Base-by-base conservation (phyloP, 2,797 vertebrate genomes). In the Hippoglossus hippoglossus region DNA sequence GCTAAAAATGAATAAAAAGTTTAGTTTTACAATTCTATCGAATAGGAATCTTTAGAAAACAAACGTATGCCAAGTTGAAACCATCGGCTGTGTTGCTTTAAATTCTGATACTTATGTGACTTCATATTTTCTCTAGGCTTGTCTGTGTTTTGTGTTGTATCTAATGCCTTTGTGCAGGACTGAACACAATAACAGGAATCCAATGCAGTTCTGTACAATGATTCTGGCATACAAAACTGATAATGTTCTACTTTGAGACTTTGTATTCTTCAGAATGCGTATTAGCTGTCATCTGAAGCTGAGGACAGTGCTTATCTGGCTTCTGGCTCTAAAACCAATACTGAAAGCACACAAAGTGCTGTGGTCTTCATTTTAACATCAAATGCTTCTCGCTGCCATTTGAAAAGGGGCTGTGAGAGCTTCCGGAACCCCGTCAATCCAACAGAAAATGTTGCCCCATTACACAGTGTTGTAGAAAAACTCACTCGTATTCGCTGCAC, bases 401-500 rank as follows among this genome's bases (percentile, higher is more conserved):
- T 53, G 54, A 49, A 68, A 71, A 24, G 1, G 9, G 44, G 50
- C 28, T 24, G 44, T 57, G 28, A 60, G 44, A 56, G 5, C 34
- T 49, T 63, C 41, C 3, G 53, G 25, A 71, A 47, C 46, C 53
- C 24, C 24, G 55, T 72, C 59, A 66, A 66, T 59, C 61, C 22
- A n/a, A 54, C 9, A 18, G 39, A 41, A 34, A 26, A 22, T 50
- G n/a, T 0, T 28, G n/a, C 21, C 19, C 8, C 10, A 5, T 61
- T 21, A 31, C 4, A 50, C 25, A 16, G 53, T 9, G 15, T 4
- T 25, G 36, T 51, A 36, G 24, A 66, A 56, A 34, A 65, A 93
- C 97, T 96, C 90, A 97, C 97, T 89, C 94, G 92, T 21, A 93
- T 94, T 89, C 96, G 95, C 88, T 96, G 97, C 70, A 99, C 97